These are phyloP conservation scores for Leucophenga varia DNA, from an alignment of 1,140 invertebrate species.

Conservation along the genomic window DNA sequence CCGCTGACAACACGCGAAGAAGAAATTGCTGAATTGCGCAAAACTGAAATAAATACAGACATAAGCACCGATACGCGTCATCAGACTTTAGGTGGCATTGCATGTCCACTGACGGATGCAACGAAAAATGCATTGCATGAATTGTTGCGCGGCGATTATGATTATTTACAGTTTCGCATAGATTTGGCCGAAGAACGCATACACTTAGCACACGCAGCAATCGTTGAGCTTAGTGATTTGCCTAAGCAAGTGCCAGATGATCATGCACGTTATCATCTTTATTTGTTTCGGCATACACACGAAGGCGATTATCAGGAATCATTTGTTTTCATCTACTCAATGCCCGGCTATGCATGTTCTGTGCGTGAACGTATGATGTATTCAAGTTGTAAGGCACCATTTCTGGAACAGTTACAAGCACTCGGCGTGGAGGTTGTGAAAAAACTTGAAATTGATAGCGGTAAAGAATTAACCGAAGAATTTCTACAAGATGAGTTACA, in stretches of 20 bases:
- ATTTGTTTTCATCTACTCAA: slow-evolving; percentile 95
- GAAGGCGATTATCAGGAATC: slow-evolving; percentile 87
- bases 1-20: slow-evolving; percentile 89
- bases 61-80: slow-evolving; percentile 83
- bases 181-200: slow-evolving; percentile 57
- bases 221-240: slow-evolving; percentile 66
- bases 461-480: slow-evolving; percentile 84
- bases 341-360: slow-evolving; percentile 91
- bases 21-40: slow-evolving; percentile 79
- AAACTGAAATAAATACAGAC: slow-evolving; percentile 74
- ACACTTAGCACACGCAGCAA: slow-evolving; percentile 65
- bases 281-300: slow-evolving; percentile 86
- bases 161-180: slow-evolving; percentile 79
- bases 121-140: slow-evolving; percentile 74
- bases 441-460: slow-evolving; percentile 91
- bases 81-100: slow-evolving; percentile 87
- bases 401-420: slow-evolving; percentile 78
- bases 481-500: slow-evolving; percentile 92
- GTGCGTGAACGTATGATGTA: slow-evolving; percentile 98
- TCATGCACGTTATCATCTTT: slow-evolving; percentile 89
- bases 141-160: slow-evolving; percentile 65
- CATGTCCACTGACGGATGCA: slow-evolving; percentile 87
- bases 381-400: slow-evolving; percentile 90
- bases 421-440: slow-evolving; percentile 75
- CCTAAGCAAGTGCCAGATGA: slow-evolving; percentile 78